Percentiles rank a stretch among this genome's conserved stretches.
These are phyloP conservation scores for Oligia strigilis DNA, from an alignment of 2,888 invertebrate species.

Conservation along the genomic window DNA sequence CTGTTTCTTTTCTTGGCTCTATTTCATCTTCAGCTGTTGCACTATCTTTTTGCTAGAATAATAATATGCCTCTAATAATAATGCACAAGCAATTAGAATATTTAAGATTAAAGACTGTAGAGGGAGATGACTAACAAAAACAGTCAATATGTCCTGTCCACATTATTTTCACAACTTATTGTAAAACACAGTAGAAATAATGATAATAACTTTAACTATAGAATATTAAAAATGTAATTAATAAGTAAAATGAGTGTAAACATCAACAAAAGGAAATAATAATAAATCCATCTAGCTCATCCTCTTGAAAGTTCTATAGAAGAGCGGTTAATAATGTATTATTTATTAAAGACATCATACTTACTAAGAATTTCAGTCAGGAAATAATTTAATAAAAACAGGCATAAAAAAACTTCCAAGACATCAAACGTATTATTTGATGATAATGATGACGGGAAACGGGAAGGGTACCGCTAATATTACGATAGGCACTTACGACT, in stretches of 20 bases:
- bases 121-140: background rate
- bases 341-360: background rate
- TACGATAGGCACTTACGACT: conserved; percentile 70
- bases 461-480: background rate
- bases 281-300: background rate
- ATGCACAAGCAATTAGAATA: background rate
- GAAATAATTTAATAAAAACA: background rate
- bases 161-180: background rate
- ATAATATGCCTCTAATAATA: background rate
- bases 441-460: background rate
- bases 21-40: conserved; percentile 70
- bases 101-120: background rate
- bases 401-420: background rate
- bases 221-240: background rate
- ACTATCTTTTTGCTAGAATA: conserved; percentile 61
- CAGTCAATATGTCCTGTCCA: background rate
- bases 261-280: background rate
- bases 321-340: too few relatives aligned
- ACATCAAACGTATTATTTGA: background rate
- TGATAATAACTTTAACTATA: background rate
- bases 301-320: background rate
- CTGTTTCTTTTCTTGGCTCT: conserved; percentile 44
- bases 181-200: background rate
- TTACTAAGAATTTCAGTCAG: background rate
- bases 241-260: background rate